These are phyloP conservation scores for Schizopygopsis pylzovi DNA, from an alignment of 2,797 vertebrate genomes.

Conservation along the genomic window DNA sequence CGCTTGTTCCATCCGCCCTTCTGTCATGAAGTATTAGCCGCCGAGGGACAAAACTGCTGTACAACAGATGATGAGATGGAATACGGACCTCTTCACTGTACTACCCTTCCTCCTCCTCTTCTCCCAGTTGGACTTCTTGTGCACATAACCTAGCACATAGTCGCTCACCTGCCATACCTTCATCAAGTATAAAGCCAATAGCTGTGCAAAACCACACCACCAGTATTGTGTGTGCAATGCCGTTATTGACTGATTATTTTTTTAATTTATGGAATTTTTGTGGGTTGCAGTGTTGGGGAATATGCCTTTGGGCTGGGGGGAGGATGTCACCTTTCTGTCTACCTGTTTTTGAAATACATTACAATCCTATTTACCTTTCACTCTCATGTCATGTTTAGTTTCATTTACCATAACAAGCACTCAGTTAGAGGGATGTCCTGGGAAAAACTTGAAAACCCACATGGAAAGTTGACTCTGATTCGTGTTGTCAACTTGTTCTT, in stretches of 20 bases:
- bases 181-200: constrained; percentile 66
- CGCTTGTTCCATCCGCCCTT: constrained; percentile 71
- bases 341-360: constrained; percentile 50
- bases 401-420: constrained; percentile 45
- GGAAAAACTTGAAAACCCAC: constrained; percentile 70
- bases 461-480: constrained; percentile 57
- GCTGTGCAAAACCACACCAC: constrained; percentile 74
- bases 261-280: constrained; percentile 31
- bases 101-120: constrained; percentile 56
- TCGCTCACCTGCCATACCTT: constrained; percentile 63
- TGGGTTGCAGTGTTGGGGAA: constrained; percentile 54
- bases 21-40: constrained; percentile 65
- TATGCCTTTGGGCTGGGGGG: constrained; percentile 43
- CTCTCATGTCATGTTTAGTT: constrained; percentile 61
- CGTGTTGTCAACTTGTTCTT: constrained; percentile 50
- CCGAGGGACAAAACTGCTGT: constrained; percentile 69
- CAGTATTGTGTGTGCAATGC: constrained; percentile 78
- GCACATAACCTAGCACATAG: constrained; percentile 68
- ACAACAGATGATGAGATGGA: constrained; percentile 72
- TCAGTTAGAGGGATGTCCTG: constrained; percentile 63
- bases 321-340: constrained; percentile 38
- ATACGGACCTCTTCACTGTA: constrained; percentile 85
- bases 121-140: constrained; percentile 74
- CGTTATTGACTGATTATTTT: constrained; percentile 67
- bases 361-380: constrained; percentile 60